Percentiles rank a stretch among this genome's conserved stretches.
Evolutionary conservation across 2,888 invertebrate genomes (phyloP).

Genomic region (Saturnia japonica): DNA sequence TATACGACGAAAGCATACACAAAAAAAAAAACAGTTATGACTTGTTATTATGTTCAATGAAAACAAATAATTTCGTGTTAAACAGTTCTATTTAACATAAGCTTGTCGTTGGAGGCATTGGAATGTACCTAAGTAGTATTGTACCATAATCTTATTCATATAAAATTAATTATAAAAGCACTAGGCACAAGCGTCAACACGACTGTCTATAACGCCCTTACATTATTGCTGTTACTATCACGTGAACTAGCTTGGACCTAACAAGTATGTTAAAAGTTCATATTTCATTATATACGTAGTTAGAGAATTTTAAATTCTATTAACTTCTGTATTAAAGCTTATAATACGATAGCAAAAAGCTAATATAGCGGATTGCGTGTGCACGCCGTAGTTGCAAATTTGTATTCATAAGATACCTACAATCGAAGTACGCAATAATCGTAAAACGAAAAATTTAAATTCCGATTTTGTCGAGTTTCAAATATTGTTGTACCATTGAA

Average conservation of each 20-base stretch:
- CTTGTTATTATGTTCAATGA: background rate
- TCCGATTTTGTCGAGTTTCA: slow-evolving; percentile 68
- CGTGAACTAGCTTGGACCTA: slow-evolving; percentile 51
- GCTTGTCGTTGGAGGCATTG: background rate
- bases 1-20: background rate
- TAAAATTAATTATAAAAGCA: slow-evolving; percentile 39
- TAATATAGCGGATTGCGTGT: slow-evolving; percentile 53
- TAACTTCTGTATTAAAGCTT: slow-evolving; percentile 26
- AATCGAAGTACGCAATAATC: slow-evolving; percentile 70
- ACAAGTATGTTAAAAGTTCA: slow-evolving; percentile 41
- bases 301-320: slow-evolving; percentile 27
- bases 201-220: slow-evolving; percentile 52
- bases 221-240: slow-evolving; percentile 58
- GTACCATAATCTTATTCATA: slow-evolving; percentile 35
- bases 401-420: slow-evolving; percentile 74
- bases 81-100: background rate
- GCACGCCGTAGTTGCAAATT: slow-evolving; percentile 60
- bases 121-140: slow-evolving; percentile 3
- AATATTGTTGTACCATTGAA: slow-evolving; percentile 52
- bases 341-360: slow-evolving; percentile 27
- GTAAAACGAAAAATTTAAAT: slow-evolving; percentile 75
- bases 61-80: background rate
- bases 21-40: background rate
- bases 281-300: slow-evolving; percentile 15
- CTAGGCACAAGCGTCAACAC: slow-evolving; percentile 42